Evolutionary conservation across 2,797 vertebrate genomes (phyloP).

Genomic region (Xenopus petersii): DNA sequence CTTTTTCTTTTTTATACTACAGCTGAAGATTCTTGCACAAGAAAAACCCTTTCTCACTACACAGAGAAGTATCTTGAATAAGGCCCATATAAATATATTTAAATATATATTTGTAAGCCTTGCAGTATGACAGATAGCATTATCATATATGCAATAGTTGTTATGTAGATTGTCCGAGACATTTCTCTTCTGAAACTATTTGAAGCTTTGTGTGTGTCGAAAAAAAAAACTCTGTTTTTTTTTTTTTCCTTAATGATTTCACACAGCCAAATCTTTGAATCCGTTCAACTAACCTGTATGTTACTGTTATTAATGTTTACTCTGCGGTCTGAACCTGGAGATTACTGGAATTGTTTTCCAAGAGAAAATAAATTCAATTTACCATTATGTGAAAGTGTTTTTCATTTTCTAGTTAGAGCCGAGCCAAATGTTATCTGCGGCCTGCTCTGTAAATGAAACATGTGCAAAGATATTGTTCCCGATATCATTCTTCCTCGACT

Average conservation of each 20-base stretch:
- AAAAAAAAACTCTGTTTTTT: constrained; percentile 35
- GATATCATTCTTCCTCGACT: constrained; percentile 17
- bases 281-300: constrained; percentile 92
- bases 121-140: constrained; percentile 83
- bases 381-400: constrained; percentile 75
- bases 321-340: constrained; percentile 94
- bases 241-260: constrained; percentile 73
- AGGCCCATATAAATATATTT: constrained; percentile 74
- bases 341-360: constrained; percentile 92
- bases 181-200: constrained; percentile 71
- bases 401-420: constrained; percentile 60
- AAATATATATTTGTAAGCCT: constrained; percentile 76
- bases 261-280: constrained; percentile 85
- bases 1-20: constrained; percentile 68
- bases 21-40: constrained; percentile 67
- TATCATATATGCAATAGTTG: constrained; percentile 81
- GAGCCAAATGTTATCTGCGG: constrained; percentile 48
- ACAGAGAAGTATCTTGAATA: constrained; percentile 68
- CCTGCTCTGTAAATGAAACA: constrained; percentile 45
- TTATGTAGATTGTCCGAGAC: constrained; percentile 77
- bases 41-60: constrained; percentile 63
- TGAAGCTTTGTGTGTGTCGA: constrained; percentile 78
- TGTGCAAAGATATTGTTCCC: constrained; percentile 32
- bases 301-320: constrained; percentile 99
- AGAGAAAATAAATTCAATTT: constrained; percentile 85